Percentiles rank a stretch among this genome's conserved stretches.
Evolutionary conservation across 2,113 vertebrate genomes (phyloP).

Genomic region (Tetrao urogallus): DNA sequence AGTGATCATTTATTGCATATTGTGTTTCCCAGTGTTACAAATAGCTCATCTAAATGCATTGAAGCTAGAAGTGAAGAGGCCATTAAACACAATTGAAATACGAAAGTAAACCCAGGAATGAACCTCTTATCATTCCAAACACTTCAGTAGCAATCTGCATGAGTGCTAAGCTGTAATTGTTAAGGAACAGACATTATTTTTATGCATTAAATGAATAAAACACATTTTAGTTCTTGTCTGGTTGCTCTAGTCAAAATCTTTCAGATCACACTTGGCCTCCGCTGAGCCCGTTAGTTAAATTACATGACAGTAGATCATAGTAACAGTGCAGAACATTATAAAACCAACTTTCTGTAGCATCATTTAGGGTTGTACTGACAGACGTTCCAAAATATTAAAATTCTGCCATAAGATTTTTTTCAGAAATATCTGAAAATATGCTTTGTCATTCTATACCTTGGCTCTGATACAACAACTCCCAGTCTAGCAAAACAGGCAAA

Average conservation of each 20-base stretch:
- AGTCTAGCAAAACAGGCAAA: neutral
- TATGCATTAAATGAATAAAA: neutral
- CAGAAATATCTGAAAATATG: neutral
- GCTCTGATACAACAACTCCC: neutral
- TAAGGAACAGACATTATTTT: neutral
- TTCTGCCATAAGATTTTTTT: neutral
- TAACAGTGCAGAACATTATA: neutral
- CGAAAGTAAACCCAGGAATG: neutral
- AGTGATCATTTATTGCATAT: neutral
- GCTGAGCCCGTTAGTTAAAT: neutral
- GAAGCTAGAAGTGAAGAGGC: neutral
- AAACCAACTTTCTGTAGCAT: neutral
- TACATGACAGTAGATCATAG: neutral
- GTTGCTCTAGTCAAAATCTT: neutral
- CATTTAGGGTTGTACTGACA: neutral
- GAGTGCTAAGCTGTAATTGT: neutral
- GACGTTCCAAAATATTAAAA: neutral
- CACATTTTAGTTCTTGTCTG: neutral
- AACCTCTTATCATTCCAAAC: neutral
- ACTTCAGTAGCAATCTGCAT: neutral
- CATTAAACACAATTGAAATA: neutral
- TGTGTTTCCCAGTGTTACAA: neutral
- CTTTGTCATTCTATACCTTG: neutral
- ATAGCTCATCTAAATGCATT: neutral
- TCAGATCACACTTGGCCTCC: neutral